phyloP scores from a whole-genome alignment of 2,888 invertebrate species.

The Apodemia hepburni region DNA sequence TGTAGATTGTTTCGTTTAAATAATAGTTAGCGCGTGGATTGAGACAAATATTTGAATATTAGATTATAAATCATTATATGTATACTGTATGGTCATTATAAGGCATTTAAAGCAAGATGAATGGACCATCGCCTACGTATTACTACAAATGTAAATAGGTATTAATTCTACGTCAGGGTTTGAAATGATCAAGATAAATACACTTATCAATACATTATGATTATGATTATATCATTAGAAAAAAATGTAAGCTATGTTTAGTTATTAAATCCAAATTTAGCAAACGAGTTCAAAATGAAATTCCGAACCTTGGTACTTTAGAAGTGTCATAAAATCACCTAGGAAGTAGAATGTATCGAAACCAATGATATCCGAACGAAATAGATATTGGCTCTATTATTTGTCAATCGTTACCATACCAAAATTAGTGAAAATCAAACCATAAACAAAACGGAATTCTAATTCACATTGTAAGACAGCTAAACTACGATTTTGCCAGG shows the following conservation, averaged over 20 bases:
- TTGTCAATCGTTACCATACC: neutral
- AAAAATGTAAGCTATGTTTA: neutral
- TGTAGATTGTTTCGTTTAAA: slow-evolving; percentile 23
- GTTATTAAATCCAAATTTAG: neutral
- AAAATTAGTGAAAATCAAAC: neutral
- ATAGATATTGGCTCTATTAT: neutral
- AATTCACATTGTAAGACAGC: too few species aligned
- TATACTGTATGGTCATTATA: too few species aligned
- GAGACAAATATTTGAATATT: neutral
- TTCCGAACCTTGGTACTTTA: neutral
- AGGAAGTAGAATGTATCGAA: neutral
- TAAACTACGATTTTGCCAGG: too few species aligned
- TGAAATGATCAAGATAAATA: too few species aligned
- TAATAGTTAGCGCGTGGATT: slow-evolving; percentile 1
- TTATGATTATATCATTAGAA: too few species aligned
- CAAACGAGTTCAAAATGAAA: neutral
- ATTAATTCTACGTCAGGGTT: too few species aligned
- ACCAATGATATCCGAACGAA: neutral
- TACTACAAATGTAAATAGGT: too few species aligned
- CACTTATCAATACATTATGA: too few species aligned
- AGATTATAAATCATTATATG: neutral
- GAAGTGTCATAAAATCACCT: neutral
- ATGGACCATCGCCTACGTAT: too few species aligned
- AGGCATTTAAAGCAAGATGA: too few species aligned
- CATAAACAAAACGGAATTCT: too few species aligned